Conservation (phyloP, 2,113 vertebrate species). For the Actenoides lindsayi region DNA sequence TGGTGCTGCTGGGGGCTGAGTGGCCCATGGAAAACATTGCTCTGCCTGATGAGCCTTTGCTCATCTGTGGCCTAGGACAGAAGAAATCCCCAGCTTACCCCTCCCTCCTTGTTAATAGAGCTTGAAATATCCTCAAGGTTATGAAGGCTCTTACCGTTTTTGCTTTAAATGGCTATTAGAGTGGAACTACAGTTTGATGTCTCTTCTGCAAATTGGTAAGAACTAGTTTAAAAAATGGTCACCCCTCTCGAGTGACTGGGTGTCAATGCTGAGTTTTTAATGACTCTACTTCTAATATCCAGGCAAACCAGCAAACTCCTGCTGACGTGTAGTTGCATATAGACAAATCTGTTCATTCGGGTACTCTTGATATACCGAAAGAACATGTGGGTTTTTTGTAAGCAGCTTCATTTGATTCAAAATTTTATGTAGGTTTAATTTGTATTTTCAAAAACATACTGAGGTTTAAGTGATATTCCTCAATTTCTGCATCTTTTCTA, state of each 20-base stretch:
- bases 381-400: not conserved
- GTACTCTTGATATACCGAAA: not conserved
- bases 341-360: not conserved
- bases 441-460: not conserved
- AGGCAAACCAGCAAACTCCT: not conserved
- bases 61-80: not conserved
- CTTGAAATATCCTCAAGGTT: not conserved
- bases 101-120: not conserved
- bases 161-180: not conserved
- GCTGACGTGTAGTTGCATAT: not conserved
- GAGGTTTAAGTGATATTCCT: not conserved
- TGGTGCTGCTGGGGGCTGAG: not conserved
- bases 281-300: not conserved
- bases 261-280: not conserved
- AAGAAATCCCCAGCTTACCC: not conserved
- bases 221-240: not conserved
- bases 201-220: not conserved
- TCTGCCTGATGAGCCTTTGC: not conserved
- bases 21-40: not conserved
- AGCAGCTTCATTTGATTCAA: not conserved
- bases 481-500: not conserved
- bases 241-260: not conserved
- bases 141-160: not conserved
- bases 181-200: not conserved
- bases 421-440: not conserved